phyloP scores from a whole-genome alignment of 2,113 vertebrate genomes.

The Myocastor coypus region DNA sequence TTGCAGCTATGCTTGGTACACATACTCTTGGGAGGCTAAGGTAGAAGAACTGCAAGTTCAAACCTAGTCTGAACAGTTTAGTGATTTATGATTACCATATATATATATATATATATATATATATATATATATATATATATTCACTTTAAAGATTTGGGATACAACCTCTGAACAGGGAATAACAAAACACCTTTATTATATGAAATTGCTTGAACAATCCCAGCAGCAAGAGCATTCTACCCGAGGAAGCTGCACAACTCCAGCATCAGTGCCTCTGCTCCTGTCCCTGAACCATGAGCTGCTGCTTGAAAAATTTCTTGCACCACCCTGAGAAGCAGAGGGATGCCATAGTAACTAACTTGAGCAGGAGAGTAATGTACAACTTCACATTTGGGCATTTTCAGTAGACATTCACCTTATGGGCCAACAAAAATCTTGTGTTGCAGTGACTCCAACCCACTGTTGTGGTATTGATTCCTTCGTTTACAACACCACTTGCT shows the following conservation, averaged over 20 bases:
- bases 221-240: not conserved
- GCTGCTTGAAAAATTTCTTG: constrained; percentile 71
- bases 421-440: constrained; percentile 56
- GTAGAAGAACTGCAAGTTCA: not conserved
- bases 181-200: not conserved
- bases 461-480: not conserved
- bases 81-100: not conserved
- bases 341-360: constrained; percentile 73
- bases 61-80: not conserved
- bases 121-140: too few relatives aligned
- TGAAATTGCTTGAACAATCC: not conserved
- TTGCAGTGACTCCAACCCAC: constrained; percentile 37
- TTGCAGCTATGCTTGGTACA: not conserved
- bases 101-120: too few relatives aligned
- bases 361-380: constrained; percentile 73
- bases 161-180: not conserved
- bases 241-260: constrained; percentile 69
- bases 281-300: constrained; percentile 64
- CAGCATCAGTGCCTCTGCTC: constrained; percentile 56
- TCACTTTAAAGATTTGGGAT: not conserved
- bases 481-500: constrained; percentile 20
- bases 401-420: not conserved
- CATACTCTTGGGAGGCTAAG: not conserved
- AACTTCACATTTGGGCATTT: constrained; percentile 45
- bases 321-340: constrained; percentile 49